A percentile compares a stretch with the other conserved stretches of the same genome.
Evolutionary conservation across 2,888 invertebrate species (phyloP).

Genomic region (Hirtodrosophila alboralis): DNA sequence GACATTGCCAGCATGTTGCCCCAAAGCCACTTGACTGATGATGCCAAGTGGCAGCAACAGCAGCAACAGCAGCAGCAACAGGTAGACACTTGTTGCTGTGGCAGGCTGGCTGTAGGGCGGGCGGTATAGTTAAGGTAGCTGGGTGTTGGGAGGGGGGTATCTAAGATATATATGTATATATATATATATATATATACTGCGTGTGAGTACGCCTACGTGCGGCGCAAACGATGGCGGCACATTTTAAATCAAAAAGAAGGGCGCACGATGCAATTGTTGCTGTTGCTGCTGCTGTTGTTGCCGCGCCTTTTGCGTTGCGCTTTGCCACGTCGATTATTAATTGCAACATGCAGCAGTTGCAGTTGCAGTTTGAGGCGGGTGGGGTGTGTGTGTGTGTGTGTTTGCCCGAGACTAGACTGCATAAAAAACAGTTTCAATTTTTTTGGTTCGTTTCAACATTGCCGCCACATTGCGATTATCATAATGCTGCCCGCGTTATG

Average conservation of each 20-base stretch:
- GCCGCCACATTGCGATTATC: constrained; percentile 70
- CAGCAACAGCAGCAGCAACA: constrained; percentile 13
- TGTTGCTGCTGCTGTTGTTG: constrained; percentile 21
- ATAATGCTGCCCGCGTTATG: constrained; percentile 63
- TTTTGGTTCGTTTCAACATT: constrained; percentile 63
- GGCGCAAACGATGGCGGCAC: constrained; percentile 62
- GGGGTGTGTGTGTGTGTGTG: constrained; percentile 21
- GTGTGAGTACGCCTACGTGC: constrained; percentile 73
- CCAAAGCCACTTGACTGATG: constrained; percentile 52
- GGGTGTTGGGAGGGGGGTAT: not conserved
- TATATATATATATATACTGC: constrained; percentile 41
- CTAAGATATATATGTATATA: not conserved
- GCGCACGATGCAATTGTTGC: constrained; percentile 54
- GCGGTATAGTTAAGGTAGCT: constrained; percentile 1
- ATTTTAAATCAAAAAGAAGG: constrained; percentile 78
- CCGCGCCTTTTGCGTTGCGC: constrained; percentile 49
- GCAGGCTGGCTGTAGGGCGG: constrained; percentile 14
- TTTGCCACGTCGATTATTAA: constrained; percentile 70
- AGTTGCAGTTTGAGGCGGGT: not conserved
- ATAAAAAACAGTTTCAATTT: constrained; percentile 72
- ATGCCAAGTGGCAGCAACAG: constrained; percentile 48
- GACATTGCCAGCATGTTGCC: constrained; percentile 44
- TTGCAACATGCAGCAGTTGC: constrained; percentile 62
- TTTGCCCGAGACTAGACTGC: constrained; percentile 42
- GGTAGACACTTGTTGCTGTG: constrained; percentile 50